Percentiles rank a stretch among this genome's conserved stretches.
phyloP scores from a whole-genome alignment of 2,113 vertebrate species.

The Zapornia atra region DNA sequence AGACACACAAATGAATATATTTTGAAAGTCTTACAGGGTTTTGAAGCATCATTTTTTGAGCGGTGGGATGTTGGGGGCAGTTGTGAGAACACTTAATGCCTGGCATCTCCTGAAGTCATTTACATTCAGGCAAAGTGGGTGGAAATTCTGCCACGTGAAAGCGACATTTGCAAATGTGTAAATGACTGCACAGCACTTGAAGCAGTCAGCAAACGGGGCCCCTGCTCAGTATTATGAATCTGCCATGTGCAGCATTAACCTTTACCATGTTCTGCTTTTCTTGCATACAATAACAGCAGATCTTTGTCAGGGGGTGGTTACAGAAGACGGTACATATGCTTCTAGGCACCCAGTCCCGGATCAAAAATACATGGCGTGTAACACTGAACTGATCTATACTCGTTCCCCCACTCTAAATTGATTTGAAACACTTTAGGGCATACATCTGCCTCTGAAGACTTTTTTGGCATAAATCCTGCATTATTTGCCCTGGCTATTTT shows the following conservation, averaged over 20 bases:
- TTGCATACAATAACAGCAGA: slow-evolving; percentile 30
- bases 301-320: slow-evolving; percentile 48
- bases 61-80: slow-evolving; percentile 22
- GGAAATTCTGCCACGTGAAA: slow-evolving; percentile 54
- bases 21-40: background rate
- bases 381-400: background rate
- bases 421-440: background rate
- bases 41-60: background rate
- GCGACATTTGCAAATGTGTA: slow-evolving; percentile 48
- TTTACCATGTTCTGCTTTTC: slow-evolving; percentile 45
- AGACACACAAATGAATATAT: background rate
- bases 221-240: background rate
- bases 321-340: background rate
- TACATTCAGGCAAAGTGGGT: slow-evolving; percentile 55
- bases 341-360: background rate
- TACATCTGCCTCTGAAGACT: background rate
- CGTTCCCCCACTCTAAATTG: background rate
- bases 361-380: slow-evolving; percentile 22
- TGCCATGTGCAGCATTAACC: slow-evolving; percentile 54
- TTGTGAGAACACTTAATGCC: slow-evolving; percentile 58
- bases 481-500: background rate
- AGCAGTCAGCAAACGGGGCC: background rate
- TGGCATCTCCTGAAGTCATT: slow-evolving; percentile 22
- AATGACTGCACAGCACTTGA: slow-evolving; percentile 22
- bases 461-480: background rate